Conservation (phyloP, 2,888 invertebrate species). For the Synergus laeviventris region DNA sequence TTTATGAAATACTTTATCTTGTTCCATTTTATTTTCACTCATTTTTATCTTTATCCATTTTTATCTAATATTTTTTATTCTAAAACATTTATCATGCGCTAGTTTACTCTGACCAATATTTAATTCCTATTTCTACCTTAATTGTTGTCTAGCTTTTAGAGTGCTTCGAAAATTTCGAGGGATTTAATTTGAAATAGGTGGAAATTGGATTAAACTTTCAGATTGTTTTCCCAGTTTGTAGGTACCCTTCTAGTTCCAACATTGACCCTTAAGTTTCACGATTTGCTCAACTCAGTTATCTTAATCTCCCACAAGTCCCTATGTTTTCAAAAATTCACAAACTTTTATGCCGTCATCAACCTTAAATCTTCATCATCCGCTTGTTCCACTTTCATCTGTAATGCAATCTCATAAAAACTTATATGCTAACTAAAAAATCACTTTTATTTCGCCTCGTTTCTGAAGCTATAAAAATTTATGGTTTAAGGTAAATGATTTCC, state of each 20-base stretch:
- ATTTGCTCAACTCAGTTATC: not conserved
- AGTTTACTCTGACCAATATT: not conserved
- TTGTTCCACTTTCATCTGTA: not conserved
- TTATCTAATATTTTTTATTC: not conserved
- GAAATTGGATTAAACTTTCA: not conserved
- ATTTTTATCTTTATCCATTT: not conserved
- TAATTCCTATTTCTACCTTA: not conserved
- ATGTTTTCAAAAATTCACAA: not conserved
- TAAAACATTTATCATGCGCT: not conserved
- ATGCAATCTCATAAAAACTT: not conserved
- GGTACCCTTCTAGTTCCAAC: not conserved
- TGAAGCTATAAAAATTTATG: not conserved
- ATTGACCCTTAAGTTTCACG: not conserved
- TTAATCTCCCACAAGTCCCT: not conserved
- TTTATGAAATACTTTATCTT: not conserved
- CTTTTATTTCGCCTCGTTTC: not conserved
- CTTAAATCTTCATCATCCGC: not conserved
- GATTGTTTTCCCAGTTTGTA: not conserved
- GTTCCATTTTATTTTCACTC: not conserved
- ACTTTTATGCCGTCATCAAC: constrained; percentile 3
- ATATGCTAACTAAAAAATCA: not conserved
- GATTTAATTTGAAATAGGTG: not conserved
- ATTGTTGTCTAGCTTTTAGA: not conserved
- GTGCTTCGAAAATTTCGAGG: not conserved
- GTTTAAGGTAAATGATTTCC: no score